Conservation (phyloP, 2,113 vertebrate species). For the Anhinga anhinga region DNA sequence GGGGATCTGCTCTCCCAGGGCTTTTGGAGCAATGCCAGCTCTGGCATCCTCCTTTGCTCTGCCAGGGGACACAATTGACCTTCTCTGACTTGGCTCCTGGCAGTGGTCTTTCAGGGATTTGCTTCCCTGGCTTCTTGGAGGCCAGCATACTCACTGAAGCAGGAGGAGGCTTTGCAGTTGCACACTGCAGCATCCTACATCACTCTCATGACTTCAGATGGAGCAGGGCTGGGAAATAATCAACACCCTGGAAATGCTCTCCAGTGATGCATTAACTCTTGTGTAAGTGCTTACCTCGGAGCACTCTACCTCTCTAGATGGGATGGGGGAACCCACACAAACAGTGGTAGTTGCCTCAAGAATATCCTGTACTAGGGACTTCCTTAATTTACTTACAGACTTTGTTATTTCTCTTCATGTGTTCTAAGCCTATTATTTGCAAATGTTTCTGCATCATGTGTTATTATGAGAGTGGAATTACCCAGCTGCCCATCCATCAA, state of each 20-base stretch:
- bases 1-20: not conserved
- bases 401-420: not conserved
- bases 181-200: rapidly evolving
- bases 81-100: not conserved
- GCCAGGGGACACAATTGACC: not conserved
- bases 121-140: not conserved
- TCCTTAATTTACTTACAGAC: not conserved
- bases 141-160: not conserved
- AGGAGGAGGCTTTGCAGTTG: not conserved
- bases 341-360: not conserved
- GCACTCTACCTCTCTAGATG: not conserved
- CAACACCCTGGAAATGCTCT: not conserved
- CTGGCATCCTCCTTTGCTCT: not conserved
- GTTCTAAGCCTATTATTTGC: not conserved
- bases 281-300: not conserved
- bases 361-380: not conserved
- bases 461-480: not conserved
- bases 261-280: not conserved
- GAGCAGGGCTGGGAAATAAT: not conserved
- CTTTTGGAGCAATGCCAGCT: not conserved
- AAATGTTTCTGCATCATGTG: not conserved
- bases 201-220: not conserved
- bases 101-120: not conserved
- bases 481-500: not conserved
- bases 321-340: not conserved